Conservation (phyloP, 2,888 invertebrate species). For the Falcaria lacertinaria region DNA sequence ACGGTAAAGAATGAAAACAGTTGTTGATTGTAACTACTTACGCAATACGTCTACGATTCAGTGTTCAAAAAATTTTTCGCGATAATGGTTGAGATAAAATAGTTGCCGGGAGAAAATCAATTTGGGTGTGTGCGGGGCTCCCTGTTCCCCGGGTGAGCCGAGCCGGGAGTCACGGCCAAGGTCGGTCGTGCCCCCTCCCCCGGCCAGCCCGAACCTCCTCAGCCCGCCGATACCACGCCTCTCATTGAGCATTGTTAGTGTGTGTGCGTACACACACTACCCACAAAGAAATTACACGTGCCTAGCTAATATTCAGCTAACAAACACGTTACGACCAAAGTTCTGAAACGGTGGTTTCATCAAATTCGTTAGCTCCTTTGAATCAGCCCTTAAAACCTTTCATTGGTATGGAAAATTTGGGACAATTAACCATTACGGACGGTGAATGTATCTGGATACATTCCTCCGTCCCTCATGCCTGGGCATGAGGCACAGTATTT, state of each 20-base stretch:
- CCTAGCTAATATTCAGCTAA: conserved; percentile 20
- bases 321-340: conserved; percentile 15
- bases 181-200: conserved; percentile 50
- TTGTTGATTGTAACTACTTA: neutral
- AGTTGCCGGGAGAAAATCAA: neutral
- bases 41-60: no score
- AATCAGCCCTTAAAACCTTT: conserved; percentile 10
- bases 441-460: no score
- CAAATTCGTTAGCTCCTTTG: conserved; percentile 28
- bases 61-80: neutral
- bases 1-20: conserved; percentile 9
- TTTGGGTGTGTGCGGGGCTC: conserved; percentile 39
- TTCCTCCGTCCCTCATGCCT: no score
- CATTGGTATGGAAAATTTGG: conserved; percentile 18
- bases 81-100: neutral
- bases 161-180: conserved; percentile 72
- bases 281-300: conserved; percentile 27
- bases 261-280: conserved; percentile 35
- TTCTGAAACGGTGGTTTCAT: conserved; percentile 21
- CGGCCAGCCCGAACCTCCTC: conserved; percentile 19
- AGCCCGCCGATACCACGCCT: conserved; percentile 44
- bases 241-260: conserved; percentile 49
- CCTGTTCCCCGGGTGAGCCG: conserved; percentile 38
- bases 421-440: conserved; percentile 1
- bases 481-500: conserved; percentile 4